Evolutionary conservation across 1,140 invertebrate genomes (phyloP).

Genomic region (Drosophila virilis): DNA sequence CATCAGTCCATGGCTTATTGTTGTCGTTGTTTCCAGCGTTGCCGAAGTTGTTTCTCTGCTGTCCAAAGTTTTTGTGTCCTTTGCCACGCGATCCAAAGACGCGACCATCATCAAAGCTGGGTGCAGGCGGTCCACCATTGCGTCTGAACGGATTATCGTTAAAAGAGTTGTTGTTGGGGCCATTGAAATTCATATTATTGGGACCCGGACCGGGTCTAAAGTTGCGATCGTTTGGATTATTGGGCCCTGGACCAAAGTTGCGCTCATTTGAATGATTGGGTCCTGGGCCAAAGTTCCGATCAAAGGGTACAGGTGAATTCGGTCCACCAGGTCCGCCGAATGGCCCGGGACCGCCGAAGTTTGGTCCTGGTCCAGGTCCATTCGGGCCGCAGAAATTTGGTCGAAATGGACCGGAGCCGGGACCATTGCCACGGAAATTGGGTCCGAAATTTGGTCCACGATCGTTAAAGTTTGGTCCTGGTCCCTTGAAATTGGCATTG

Average conservation of each 20-base stretch:
- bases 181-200: constrained; percentile 31
- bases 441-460: constrained; percentile 45
- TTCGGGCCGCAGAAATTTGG: constrained; percentile 31
- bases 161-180: constrained; percentile 37
- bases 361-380: constrained; percentile 34
- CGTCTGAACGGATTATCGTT: constrained; percentile 66
- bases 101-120: constrained; percentile 54
- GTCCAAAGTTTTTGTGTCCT: constrained; percentile 23
- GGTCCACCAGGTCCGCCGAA: constrained; percentile 41
- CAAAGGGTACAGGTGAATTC: constrained; percentile 11
- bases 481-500: constrained; percentile 46
- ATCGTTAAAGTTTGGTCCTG: constrained; percentile 40
- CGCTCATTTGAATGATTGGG: constrained; percentile 1
- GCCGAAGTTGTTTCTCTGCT: constrained; percentile 41
- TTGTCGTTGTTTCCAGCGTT: constrained; percentile 34
- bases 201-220: constrained; percentile 1
- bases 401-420: constrained; percentile 23
- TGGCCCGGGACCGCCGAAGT: constrained; percentile 36
- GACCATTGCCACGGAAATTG: constrained; percentile 47
- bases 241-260: constrained; percentile 10
- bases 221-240: constrained; percentile 9
- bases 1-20: constrained; percentile 54
- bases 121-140: constrained; percentile 35
- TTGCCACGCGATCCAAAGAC: constrained; percentile 26
- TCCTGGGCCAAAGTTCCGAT: constrained; percentile 24